phyloP scores from a whole-genome alignment of 2,113 vertebrate species.

The Sinocyclocheilus maitianheensis region DNA sequence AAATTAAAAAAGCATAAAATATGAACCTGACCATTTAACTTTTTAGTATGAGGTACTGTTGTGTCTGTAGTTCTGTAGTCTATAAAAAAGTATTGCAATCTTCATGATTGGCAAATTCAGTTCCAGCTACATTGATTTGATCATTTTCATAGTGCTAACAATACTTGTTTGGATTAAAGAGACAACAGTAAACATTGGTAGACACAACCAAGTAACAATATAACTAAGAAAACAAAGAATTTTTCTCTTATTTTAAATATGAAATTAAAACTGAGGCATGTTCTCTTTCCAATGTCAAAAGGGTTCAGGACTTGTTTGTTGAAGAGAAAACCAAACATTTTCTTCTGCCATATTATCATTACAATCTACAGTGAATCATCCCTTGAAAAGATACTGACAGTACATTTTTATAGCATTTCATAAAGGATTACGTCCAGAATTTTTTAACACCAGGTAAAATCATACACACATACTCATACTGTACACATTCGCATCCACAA shows the following conservation, averaged over 20 bases:
- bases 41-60: constrained; percentile 56
- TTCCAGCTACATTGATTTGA: constrained; percentile 37
- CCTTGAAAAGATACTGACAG: not conserved
- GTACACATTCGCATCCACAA: not conserved
- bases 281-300: not conserved
- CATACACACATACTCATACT: not conserved
- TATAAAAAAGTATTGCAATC: constrained; percentile 23
- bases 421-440: not conserved
- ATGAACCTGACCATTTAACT: constrained; percentile 23
- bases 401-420: not conserved
- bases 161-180: constrained; percentile 30
- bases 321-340: not conserved
- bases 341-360: not conserved
- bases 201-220: constrained; percentile 16
- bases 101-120: constrained; percentile 26
- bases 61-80: constrained; percentile 33
- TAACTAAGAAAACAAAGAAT: not conserved
- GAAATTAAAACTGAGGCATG: constrained; percentile 18
- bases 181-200: constrained; percentile 32
- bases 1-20: constrained; percentile 42
- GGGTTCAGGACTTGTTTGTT: not conserved
- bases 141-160: constrained; percentile 31
- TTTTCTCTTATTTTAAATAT: constrained; percentile 9
- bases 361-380: not conserved
- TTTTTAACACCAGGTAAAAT: not conserved